phyloP scores from a whole-genome alignment of 2,113 vertebrate species.

The Dasypus novemcinctus region DNA sequence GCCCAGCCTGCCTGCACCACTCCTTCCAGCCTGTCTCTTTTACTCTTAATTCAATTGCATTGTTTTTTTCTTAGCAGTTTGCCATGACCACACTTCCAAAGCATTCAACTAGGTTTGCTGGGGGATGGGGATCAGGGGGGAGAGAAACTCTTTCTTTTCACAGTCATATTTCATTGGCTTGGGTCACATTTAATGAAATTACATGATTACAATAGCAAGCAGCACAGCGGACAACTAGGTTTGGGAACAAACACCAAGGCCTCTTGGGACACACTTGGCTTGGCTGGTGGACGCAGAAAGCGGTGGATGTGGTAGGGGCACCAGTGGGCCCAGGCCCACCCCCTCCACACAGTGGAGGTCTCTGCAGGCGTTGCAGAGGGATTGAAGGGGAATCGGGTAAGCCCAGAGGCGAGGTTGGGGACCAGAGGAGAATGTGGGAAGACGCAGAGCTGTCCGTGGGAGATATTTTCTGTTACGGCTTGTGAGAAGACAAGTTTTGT shows the following conservation, averaged over 20 bases:
- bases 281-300: not conserved
- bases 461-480: not conserved
- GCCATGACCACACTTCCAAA: not conserved
- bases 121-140: too few relatives aligned
- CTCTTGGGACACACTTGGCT: not conserved
- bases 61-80: not conserved
- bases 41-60: not conserved
- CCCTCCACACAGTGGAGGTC: not conserved
- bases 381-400: not conserved
- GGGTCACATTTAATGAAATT: constrained; percentile 17
- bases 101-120: not conserved
- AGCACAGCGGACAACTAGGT: not conserved
- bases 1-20: rapidly evolving
- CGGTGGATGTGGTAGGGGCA: rapidly evolving
- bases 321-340: not conserved
- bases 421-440: not conserved
- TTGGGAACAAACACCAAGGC: not conserved
- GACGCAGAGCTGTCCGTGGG: too few relatives aligned
- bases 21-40: not conserved
- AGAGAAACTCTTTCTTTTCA: not conserved
- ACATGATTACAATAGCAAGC: not conserved
- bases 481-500: not conserved
- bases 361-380: not conserved
- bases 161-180: not conserved
- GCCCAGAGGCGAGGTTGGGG: not conserved